Base-by-base conservation (phyloP, 2,888 invertebrate genomes). In the Brachycybe producta region DNA sequence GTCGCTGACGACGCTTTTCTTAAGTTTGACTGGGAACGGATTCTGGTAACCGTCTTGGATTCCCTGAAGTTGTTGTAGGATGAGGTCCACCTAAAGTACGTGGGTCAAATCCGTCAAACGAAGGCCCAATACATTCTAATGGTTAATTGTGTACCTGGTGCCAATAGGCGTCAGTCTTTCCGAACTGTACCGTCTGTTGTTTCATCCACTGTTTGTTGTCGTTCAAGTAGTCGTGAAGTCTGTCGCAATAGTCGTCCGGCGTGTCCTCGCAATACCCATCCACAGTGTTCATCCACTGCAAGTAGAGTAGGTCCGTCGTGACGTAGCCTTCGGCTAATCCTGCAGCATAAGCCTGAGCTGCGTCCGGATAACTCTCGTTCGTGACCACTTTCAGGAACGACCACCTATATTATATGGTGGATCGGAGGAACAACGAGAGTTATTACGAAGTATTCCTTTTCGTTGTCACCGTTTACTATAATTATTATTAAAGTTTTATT, bases 331-430 rank as follows among this genome's bases (percentile, higher is more conserved):
- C 90, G 0, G 84, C 74, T 36, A 84, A 73, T 4, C 91, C 91
- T 2, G 90, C 88, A 1, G 84, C 81, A 65, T 80, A 86, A 0
- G 87, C 86, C 70, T 90, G 90, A 38, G 82, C 75, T 59, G 76
- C 75, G 64, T 88, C 87, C 1, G 79, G 76, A 65, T 79, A 83
- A 3, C 73, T 72, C 23, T 74, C 71, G 57, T 80, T 78, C 1
- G 86, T 84, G 68, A 83, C 79, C 39, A 88, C 76, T 70, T 86
- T 84, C 52, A 88, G 69, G 57, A 78, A 75, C 17, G 83, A 80
- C 86, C 87, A 87, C 51, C 86, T 86, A 56, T 5, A 59, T n/a
- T n/a, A n/a, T n/a, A n/a, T n/a, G 54, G 24, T 36, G 5, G n/a
- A n/a, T n/a, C n/a, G n/a, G n/a, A n/a, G n/a, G n/a, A n/a, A n/a